phyloP scores from a whole-genome alignment of 2,113 vertebrate species.

The Lepus americanus region DNA sequence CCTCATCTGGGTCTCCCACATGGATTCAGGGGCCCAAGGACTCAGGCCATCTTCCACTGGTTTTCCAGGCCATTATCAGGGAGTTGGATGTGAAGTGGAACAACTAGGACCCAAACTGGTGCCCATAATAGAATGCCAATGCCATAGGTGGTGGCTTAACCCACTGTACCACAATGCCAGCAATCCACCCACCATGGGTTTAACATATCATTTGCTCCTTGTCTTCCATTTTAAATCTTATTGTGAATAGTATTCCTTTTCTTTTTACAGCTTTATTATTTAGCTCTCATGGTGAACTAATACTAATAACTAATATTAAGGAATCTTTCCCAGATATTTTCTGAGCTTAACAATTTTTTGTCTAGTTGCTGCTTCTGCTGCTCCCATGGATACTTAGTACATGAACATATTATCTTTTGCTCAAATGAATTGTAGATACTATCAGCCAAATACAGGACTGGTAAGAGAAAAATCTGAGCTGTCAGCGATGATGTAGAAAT shows the following conservation, averaged over 20 bases:
- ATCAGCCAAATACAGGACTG: background rate
- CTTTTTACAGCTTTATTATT: constrained; percentile 19
- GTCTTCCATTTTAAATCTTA: background rate
- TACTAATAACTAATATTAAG: background rate
- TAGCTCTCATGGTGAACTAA: constrained; percentile 18
- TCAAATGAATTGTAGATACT: background rate
- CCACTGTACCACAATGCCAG: no score
- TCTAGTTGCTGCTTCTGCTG: background rate
- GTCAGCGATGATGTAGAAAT: constrained; percentile 11
- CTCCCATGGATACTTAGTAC: background rate
- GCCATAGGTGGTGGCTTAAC: no score
- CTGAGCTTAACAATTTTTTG: background rate
- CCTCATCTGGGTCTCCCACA: no score
- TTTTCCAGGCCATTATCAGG: no score
- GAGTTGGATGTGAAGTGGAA: no score
- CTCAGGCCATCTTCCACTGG: no score
- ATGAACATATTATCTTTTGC: background rate
- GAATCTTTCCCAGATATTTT: constrained; percentile 41
- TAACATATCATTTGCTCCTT: background rate
- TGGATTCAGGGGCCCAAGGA: no score
- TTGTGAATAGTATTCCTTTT: constrained; percentile 3
- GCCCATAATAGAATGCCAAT: no score
- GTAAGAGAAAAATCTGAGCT: background rate
- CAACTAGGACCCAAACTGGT: no score
- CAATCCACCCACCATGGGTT: background rate